Evolutionary conservation across 1,140 invertebrate genomes (phyloP).

Genomic region (Mesaphorura yosii): DNA sequence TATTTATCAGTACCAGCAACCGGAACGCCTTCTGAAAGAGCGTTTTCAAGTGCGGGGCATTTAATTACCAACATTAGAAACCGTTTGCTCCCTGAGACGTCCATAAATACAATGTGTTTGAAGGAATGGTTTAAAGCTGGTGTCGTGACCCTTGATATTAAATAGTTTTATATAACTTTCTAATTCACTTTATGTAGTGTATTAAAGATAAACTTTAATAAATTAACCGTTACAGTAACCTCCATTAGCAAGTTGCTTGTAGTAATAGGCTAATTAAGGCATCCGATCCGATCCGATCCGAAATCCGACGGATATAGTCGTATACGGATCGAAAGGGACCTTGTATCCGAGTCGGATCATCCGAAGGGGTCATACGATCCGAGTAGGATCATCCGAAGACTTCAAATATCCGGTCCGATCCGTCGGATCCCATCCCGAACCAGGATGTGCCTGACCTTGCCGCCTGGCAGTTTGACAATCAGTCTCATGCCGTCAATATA

Average conservation of each 20-base stretch:
- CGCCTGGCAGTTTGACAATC: too few relatives aligned
- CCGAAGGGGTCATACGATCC: not conserved
- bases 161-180: not conserved
- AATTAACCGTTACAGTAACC: too few relatives aligned
- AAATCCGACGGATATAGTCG: too few relatives aligned
- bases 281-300: not conserved
- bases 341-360: not conserved
- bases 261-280: not conserved
- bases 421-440: not conserved
- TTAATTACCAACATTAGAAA: not conserved
- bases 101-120: not conserved
- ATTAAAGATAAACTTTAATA: not conserved
- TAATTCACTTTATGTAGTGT: not conserved
- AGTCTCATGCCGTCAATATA: too few relatives aligned
- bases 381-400: not conserved
- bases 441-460: too few relatives aligned
- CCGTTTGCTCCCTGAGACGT: not conserved
- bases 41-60: constrained; percentile 31
- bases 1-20: constrained; percentile 35
- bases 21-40: constrained; percentile 34
- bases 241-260: not conserved
- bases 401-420: not conserved
- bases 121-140: not conserved
- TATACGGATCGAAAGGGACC: not conserved
- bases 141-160: not conserved